phyloP scores from a whole-genome alignment of 2,113 vertebrate species.

The Ptilonorhynchus violaceus region DNA sequence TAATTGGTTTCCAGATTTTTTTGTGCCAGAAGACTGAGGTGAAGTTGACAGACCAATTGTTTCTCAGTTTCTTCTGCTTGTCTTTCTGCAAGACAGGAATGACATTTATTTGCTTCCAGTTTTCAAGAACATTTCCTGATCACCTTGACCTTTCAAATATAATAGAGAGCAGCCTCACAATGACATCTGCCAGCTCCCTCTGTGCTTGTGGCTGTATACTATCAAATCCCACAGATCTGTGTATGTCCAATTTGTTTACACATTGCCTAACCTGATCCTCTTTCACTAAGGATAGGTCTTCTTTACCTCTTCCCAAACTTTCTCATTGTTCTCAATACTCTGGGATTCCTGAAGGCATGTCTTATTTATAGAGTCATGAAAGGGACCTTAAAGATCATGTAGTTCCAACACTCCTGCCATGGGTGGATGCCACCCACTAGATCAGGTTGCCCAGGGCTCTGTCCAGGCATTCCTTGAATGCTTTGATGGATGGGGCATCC shows the following conservation, averaged over 20 bases:
- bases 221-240: neutral
- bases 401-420: neutral
- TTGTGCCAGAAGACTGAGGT: neutral
- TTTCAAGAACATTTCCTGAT: neutral
- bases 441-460: neutral
- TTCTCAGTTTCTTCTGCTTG: neutral
- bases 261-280: neutral
- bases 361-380: neutral
- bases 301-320: neutral
- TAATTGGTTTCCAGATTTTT: neutral
- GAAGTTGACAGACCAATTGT: neutral
- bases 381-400: neutral
- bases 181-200: neutral
- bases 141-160: neutral
- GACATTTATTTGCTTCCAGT: neutral
- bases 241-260: neutral
- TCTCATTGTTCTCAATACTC: neutral
- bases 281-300: neutral
- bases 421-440: neutral
- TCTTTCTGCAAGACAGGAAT: neutral
- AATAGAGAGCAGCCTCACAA: neutral
- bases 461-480: neutral
- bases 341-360: neutral
- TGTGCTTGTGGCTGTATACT: neutral
- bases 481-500: neutral